phyloP scores from a whole-genome alignment of 2,888 invertebrate species.

The Catocala fraxini region DNA sequence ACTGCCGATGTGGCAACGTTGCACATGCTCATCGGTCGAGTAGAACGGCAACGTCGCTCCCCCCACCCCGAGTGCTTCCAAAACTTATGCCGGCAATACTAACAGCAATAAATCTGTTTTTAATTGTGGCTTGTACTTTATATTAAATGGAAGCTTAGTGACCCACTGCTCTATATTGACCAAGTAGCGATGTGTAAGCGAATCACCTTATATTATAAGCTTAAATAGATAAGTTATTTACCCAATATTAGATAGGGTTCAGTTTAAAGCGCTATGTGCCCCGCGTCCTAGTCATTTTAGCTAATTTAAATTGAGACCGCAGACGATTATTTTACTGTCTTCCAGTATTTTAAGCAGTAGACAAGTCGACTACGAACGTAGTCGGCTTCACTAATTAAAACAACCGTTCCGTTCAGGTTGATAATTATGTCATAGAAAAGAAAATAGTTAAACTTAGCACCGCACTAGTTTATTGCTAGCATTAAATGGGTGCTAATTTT shows the following conservation, averaged over 20 bases:
- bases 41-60: constrained; percentile 61
- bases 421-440: constrained; percentile 41
- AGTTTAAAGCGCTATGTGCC: constrained; percentile 48
- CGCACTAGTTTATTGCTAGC: constrained; percentile 74
- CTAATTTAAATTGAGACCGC: constrained; percentile 45
- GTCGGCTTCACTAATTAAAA: constrained; percentile 52
- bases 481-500: constrained; percentile 78
- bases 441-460: constrained; percentile 58
- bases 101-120: constrained; percentile 23
- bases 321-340: constrained; percentile 74
- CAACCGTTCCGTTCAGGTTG: constrained; percentile 47
- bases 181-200: constrained; percentile 27
- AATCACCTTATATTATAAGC: constrained; percentile 42
- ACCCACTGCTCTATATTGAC: background rate
- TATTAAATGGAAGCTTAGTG: constrained; percentile 8
- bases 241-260: constrained; percentile 57
- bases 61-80: constrained; percentile 46
- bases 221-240: constrained; percentile 51
- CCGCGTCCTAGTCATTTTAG: constrained; percentile 45
- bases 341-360: constrained; percentile 78
- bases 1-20: constrained; percentile 32
- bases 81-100: constrained; percentile 28
- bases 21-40: constrained; percentile 17
- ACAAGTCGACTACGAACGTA: constrained; percentile 54
- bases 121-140: constrained; percentile 9